Conservation (phyloP, 2,113 vertebrate species). For the Chaenogobius annularis region DNA sequence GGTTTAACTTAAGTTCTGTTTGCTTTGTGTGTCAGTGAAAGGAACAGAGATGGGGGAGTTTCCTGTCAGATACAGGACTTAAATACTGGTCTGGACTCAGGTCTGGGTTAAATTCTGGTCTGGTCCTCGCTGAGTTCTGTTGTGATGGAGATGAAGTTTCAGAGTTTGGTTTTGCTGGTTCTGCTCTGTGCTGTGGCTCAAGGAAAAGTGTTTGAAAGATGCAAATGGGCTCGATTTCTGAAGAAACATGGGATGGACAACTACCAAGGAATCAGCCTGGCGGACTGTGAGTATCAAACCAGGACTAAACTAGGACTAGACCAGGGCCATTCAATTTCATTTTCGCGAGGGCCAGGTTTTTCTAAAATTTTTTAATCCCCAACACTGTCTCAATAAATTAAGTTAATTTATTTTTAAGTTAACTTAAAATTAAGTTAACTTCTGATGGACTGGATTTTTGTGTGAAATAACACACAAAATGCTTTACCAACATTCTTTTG, state of each 20-base stretch:
- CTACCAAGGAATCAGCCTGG: not conserved
- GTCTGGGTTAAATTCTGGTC: not conserved
- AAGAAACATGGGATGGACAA: not conserved
- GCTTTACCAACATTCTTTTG: too few species aligned
- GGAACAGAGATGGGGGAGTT: too few species aligned
- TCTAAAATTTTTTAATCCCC: too few species aligned
- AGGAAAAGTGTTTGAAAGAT: not conserved
- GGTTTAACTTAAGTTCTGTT: too few species aligned
- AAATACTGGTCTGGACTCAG: not conserved
- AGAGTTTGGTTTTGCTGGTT: not conserved
- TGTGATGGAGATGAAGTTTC: not conserved
- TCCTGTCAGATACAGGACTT: not conserved
- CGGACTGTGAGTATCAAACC: not conserved
- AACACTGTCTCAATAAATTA: too few species aligned
- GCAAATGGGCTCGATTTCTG: not conserved
- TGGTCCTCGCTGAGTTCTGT: not conserved
- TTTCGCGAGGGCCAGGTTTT: too few species aligned
- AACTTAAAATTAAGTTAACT: too few species aligned
- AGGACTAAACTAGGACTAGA: not conserved
- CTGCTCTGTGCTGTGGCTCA: not conserved
- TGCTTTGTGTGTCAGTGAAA: too few species aligned
- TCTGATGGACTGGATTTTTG: too few species aligned
- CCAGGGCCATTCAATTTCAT: too few species aligned
- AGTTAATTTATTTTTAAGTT: too few species aligned
- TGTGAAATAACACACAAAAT: too few species aligned